Base-by-base conservation (phyloP, 2,888 invertebrate species). In the Abrostola triplasia region DNA sequence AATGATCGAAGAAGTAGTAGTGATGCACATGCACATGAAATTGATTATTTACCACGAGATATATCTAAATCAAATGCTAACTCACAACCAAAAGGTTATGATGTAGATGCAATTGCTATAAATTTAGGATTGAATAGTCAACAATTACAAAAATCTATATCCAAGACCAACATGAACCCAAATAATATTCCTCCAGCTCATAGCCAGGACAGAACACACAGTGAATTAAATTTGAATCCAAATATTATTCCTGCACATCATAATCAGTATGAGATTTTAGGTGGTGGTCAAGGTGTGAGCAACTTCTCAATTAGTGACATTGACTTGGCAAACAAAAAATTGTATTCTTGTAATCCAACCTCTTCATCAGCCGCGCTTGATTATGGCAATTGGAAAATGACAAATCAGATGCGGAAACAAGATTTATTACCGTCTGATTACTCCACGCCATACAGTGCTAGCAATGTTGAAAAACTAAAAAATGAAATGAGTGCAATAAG, bases 301-400 rank as follows among this genome's bases (percentile, higher is more conserved):
- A 90, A 87, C 66, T 94, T 93, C 77, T 92, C 92, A 5, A 82
- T 94, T n/a, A 93, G 85, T 65, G 94, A 94, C 60, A 93, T 94
- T 67, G 94, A 94, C 73, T 48, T 91, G 47, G 93, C 93, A 0
- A 94, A 93, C 68, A 94, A 94, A 66, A 94, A 94, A 71, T 75
- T 94, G 11, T 94, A 90, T 79, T 81, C 89, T 13, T 86, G 89
- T 73, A 92, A 84, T 70, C 70, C 87, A 1, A 67, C 86, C n/a
- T 55, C 90, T n/a, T 73, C 90, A 8, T 71, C 86, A 6, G 74
- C 87, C 44, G 90, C 90, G 5, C 77, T 93, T 48, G 92, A 94
- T 76, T 94, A 92, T 70, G 93, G 92, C 12, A 93, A 91, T 73
- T 94, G 93, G 93, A 94, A 93, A 77, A 85, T 91, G 72, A 65